These are phyloP conservation scores for Tenthredo scrophulariae DNA, from an alignment of 2,888 invertebrate species.

Conservation along the genomic window DNA sequence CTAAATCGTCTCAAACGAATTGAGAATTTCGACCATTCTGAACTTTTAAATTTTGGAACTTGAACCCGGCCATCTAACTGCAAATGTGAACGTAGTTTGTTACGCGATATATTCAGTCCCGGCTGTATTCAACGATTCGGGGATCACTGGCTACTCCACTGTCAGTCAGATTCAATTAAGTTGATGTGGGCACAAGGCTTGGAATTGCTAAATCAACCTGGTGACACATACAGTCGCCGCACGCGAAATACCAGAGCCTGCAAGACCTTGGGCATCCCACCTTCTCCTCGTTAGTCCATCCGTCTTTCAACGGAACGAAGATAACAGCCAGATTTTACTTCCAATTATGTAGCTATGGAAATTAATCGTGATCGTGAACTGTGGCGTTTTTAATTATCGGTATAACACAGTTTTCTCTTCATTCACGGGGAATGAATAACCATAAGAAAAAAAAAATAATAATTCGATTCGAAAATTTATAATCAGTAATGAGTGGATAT, in stretches of 20 bases:
- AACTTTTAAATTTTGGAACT: no score
- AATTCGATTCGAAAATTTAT: background rate
- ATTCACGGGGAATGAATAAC: no score
- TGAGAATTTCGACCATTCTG: no score
- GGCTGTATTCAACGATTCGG: background rate
- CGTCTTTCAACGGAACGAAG: background rate
- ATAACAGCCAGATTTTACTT: background rate
- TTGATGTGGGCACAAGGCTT: slow-evolving; percentile 27
- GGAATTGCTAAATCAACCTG: slow-evolving; percentile 42
- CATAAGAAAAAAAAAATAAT: no score
- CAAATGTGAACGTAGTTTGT: background rate
- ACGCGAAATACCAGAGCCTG: slow-evolving; percentile 9
- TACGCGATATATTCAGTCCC: background rate
- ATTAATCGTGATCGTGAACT: background rate
- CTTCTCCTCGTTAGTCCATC: background rate
- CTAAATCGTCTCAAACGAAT: no score
- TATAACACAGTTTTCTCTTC: no score
- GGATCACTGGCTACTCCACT: slow-evolving; percentile 2
- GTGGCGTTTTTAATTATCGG: background rate
- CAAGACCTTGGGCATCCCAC: slow-evolving; percentile 10
- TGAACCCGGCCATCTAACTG: no score
- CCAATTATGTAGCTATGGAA: background rate
- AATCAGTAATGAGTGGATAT: background rate
- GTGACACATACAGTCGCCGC: slow-evolving; percentile 36
- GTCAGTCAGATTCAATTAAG: slow-evolving; percentile 27